Evolutionary conservation across 1,140 invertebrate genomes (phyloP).

Genomic region (Thaumetopoea pityocampa): DNA sequence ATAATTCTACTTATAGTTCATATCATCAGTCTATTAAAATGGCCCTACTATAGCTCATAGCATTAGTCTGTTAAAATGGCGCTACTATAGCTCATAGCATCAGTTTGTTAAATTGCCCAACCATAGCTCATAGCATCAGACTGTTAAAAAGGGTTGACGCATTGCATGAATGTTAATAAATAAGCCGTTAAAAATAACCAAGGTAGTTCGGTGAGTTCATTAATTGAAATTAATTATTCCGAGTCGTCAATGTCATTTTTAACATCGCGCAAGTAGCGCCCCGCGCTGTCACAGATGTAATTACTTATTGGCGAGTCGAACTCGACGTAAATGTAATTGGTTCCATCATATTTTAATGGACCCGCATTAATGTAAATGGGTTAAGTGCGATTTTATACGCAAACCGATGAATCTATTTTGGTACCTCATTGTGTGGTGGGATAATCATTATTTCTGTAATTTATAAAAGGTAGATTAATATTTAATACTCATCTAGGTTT

Average conservation of each 20-base stretch:
- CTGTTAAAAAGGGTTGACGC: too few species aligned
- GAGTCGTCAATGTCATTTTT: constrained; percentile 18
- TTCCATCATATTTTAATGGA: constrained; percentile 14
- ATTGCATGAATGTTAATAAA: too few species aligned
- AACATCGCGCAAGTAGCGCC: constrained; percentile 7
- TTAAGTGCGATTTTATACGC: constrained; percentile 13
- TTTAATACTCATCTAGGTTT: too few species aligned
- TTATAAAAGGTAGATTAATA: not conserved
- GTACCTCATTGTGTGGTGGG: constrained; percentile 1
- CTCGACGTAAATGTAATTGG: constrained; percentile 14
- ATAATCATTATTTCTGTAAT: not conserved
- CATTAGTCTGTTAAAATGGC: too few species aligned
- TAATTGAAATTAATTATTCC: constrained; percentile 14
- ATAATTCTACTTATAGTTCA: too few species aligned
- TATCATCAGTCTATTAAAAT: too few species aligned
- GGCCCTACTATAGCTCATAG: too few species aligned
- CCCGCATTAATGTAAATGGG: constrained; percentile 14
- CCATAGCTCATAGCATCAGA: too few species aligned
- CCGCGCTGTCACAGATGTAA: constrained; percentile 18
- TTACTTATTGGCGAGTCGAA: constrained; percentile 14
- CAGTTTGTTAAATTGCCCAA: too few species aligned
- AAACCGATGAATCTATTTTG: constrained; percentile 10
- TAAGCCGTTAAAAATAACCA: too few species aligned
- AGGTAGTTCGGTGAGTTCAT: too few species aligned
- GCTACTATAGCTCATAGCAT: too few species aligned